Evolutionary conservation across 2,797 vertebrate genomes (phyloP), one percentile per base, ranked within the genome.

Genomic region (Acanthis flammea): DNA sequence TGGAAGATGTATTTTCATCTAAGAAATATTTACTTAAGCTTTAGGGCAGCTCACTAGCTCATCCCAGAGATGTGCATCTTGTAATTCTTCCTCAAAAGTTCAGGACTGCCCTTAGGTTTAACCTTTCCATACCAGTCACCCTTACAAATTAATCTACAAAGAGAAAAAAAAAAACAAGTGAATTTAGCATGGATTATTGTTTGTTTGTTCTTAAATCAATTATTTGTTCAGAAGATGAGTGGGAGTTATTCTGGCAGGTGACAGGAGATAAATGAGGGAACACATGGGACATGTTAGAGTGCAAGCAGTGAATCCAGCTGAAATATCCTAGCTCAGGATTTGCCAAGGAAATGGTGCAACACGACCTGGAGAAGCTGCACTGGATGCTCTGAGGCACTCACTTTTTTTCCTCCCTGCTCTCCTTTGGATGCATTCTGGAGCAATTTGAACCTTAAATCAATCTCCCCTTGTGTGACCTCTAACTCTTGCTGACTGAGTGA

Each of bases 391-490:
- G 51, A 85, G 83, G 35, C 51, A 88, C 70, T 42, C 83, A 51
- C 31, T 86, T 18, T 65, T 15, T 21, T 9, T 0, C 1, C 18
- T 33, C 15, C 15, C 24, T 48, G 2, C 9, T 45, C 25, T 35
- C 54, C 65, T 77, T 54, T 79, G 63, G 85, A 92, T 92, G 81
- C 1, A 0, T 74, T 91, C 86, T 58, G 66, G 92, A 96, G 83
- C 51, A 84, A 86, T 92, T 71, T 71, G 77, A 93, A 92, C 88
- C 73, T 93, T 93, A 77, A 88, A 94, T 94, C 94, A 88, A 77
- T 82, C 83, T 92, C 76, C 54, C 3, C 1, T 80, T 65, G 70
- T 35, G 37, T 80, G 95, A 95, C 94, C 87, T 65, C 91, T 67
- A 88, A 77, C 72, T 96, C 88, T 86, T 72, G 73, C 83, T 94